Base-by-base conservation (phyloP, 1,140 invertebrate species). In the Cardiocondyla obscurior region DNA sequence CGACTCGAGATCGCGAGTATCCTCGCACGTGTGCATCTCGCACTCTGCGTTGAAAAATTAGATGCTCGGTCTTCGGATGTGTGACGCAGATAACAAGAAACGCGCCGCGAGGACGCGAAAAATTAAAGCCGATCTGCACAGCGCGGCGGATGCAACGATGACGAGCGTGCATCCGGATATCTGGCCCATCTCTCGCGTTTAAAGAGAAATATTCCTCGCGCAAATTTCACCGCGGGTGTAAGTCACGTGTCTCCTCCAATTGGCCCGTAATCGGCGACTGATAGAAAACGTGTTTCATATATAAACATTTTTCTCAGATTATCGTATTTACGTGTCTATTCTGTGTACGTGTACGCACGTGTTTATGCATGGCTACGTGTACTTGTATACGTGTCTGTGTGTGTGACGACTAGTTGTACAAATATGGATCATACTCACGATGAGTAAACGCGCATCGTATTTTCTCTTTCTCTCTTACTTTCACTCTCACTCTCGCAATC, bases 281-380 rank as follows among this genome's bases (percentile, higher is more conserved):
- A 82, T 82, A 79, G 44, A 77, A 87, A 85, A 83, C 46, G 51
- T 84, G 81, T 77, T 25, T 83, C 49, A 83, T 58, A 79, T 70
- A 46, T 82, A 86, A 83, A 81, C 76, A 74, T 85, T 85, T 69
- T 69, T 82, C n/a, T 60, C 62, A 72, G 39, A 86, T 85, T 82
- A 86, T 51, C 55, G 42, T 67, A 6, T 65, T 16, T 10, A 16
- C 46, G 14, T 33, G 14, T n/a, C 3, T 22, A 14, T 28, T 33
- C 3, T 55, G 6, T 39, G 14, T 55, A 19, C n/a, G 14, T 25
- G 30, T 22, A 44, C n/a, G 19, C 7, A 3, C 25, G 10, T 22
- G 39, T 16, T 1, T 33, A 16, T 57, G 14, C 16, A 0, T n/a
- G 44, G 42, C 16, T 42, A 42, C 5, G 2, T 65, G 22, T 46